Percentiles rank a stretch among this genome's conserved stretches.
Evolutionary conservation across 2,113 vertebrate genomes (phyloP).

Genomic region (Castor canadensis): DNA sequence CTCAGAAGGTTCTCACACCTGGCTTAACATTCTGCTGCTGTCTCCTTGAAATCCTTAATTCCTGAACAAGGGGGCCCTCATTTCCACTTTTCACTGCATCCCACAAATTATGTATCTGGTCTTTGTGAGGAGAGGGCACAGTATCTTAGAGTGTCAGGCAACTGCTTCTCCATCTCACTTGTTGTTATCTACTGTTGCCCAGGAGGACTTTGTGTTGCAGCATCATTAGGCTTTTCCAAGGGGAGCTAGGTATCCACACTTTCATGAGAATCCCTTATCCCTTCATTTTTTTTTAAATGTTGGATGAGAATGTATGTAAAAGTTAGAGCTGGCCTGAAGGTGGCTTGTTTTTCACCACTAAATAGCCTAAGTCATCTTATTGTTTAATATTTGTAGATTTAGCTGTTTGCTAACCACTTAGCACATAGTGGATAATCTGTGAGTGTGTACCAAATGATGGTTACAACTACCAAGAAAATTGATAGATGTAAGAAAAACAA

Average conservation of each 20-base stretch:
- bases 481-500: not conserved
- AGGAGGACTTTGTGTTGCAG: not conserved
- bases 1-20: not conserved
- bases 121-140: not conserved
- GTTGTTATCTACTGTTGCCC: not conserved
- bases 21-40: not conserved
- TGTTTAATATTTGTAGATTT: constrained; percentile 10
- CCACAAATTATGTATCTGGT: not conserved
- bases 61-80: not conserved
- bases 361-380: not conserved
- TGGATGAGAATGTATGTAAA: not conserved
- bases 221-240: not conserved
- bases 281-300: not conserved
- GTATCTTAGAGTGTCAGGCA: not conserved
- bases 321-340: not conserved
- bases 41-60: constrained; percentile 13
- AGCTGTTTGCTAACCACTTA: constrained; percentile 1
- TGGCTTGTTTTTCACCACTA: not conserved
- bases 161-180: not conserved
- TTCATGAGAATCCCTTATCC: not conserved
- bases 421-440: not conserved
- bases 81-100: not conserved
- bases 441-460: not conserved
- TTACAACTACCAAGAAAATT: not conserved
- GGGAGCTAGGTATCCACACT: not conserved